Evolutionary conservation across 2,797 vertebrate genomes (phyloP).

Genomic region (Sebastes glaucus): DNA sequence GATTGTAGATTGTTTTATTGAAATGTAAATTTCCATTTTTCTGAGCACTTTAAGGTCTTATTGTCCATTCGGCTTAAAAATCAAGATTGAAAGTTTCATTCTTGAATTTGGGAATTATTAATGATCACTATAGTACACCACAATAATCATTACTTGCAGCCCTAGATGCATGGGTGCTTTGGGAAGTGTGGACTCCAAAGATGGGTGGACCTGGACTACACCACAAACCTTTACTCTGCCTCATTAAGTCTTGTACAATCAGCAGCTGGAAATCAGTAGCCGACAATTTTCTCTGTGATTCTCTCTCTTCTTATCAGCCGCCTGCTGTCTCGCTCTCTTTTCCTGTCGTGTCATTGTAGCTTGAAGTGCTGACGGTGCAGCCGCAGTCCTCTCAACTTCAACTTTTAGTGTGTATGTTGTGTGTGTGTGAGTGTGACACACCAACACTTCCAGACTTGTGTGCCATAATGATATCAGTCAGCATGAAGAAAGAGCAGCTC

Average conservation of each 20-base stretch:
- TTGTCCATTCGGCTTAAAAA: neutral
- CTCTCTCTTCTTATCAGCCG: constrained; percentile 35
- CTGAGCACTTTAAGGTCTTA: neutral
- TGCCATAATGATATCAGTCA: constrained; percentile 44
- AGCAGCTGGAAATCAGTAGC: constrained; percentile 3
- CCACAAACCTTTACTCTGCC: neutral
- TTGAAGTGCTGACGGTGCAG: constrained; percentile 53
- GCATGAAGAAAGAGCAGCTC: constrained; percentile 39
- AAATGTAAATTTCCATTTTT: neutral
- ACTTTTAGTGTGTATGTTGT: neutral
- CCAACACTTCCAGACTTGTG: constrained; percentile 10
- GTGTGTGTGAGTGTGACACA: constrained; percentile 2
- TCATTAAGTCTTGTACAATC: neutral
- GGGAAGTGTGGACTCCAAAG: neutral
- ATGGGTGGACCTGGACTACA: neutral
- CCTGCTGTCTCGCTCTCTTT: constrained; percentile 24
- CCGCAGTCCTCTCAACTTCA: neutral
- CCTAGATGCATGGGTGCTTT: neutral
- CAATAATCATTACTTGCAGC: too few species aligned
- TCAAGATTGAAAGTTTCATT: neutral
- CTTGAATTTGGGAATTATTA: neutral
- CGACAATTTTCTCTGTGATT: neutral
- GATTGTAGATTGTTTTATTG: accelerated
- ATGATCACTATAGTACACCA: too few species aligned
- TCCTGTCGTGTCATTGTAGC: constrained; percentile 39